Base-by-base conservation (phyloP, 53 echinoderm and acorn worm species). In the Temnopleurus reevesii region DNA sequence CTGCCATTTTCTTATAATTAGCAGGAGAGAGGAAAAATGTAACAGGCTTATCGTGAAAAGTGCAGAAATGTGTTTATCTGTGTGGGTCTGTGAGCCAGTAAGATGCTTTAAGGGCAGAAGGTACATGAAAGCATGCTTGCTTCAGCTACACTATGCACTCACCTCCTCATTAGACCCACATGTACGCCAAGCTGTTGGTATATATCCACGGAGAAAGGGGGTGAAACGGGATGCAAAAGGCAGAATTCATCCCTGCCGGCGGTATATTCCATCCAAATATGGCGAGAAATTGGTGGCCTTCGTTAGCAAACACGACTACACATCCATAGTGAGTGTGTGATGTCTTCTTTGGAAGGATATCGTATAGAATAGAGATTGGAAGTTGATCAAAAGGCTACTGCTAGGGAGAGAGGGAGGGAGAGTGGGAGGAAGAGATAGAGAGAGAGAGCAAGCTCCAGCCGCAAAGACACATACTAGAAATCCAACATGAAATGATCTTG, bases 251-350 rank as follows among this genome's bases (percentile, higher is more conserved):
- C 21, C 71, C 71, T 71, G 41, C 71, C 13, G 71, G 71, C 71
- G 71, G 41, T n/a, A 71, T 71, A 71, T 71, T 5, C 71, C 71
- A n/a, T 71, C 71, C 71, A 71, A 71, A 71, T 71, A 71, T 71
- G 71, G 23, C 71, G 36, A 38, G 71, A 41, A 71, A 71, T 71
- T 38, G 71, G n/a, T n/a, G 28, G n/a, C 36, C 4, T 41, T 71
- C 36, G 41, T 71, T 36, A 71, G 71, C 41, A 41, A 71, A 41
- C 71, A 71, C 71, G 38, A 41, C 71, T 71, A 71, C 71, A 38
- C 31, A 8, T 36, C 71, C 36, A 71, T 71, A n/a, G n/a, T n/a
- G n/a, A n/a, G n/a, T n/a, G n/a, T 71, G n/a, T 41, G 7, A 4
- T 21, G 0, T 36, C 19, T 71, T 41, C 38, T 71, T 71, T n/a